Evolutionary conservation across 2,797 vertebrate species (phyloP).

Genomic region (Enteromius afrohamiltoni): DNA sequence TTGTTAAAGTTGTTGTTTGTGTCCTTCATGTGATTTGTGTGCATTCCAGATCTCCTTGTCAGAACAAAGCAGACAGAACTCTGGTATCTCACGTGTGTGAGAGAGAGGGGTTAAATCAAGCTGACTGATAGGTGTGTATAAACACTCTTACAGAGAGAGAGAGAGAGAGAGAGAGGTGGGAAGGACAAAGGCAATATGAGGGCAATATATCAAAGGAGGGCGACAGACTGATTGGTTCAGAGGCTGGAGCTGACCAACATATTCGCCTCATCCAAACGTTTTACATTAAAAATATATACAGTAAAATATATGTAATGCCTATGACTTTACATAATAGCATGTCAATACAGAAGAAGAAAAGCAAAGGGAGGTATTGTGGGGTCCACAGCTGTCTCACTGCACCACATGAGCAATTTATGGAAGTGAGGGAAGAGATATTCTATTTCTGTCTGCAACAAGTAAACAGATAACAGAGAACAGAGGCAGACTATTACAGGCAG

Average conservation of each 20-base stretch:
- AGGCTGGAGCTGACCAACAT: slow-evolving; percentile 4
- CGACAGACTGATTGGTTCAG: not conserved
- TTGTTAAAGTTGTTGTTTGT: slow-evolving; percentile 76
- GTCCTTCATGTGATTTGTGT: slow-evolving; percentile 73
- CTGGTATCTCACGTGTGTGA: slow-evolving; percentile 44
- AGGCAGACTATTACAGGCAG: slow-evolving; percentile 40
- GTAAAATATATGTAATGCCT: slow-evolving; percentile 1
- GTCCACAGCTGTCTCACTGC: slow-evolving; percentile 56
- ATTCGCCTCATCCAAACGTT: not conserved
- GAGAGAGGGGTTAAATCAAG: slow-evolving; percentile 54
- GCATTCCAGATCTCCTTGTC: slow-evolving; percentile 73
- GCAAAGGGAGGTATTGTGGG: slow-evolving; percentile 39
- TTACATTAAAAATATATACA: not conserved
- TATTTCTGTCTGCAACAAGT: slow-evolving; percentile 81
- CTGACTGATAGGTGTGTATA: slow-evolving; percentile 38
- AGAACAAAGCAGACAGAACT: slow-evolving; percentile 51
- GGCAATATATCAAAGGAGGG: slow-evolving; percentile 36
- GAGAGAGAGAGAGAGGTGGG: slow-evolving; percentile 47
- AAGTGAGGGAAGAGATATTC: slow-evolving; percentile 69
- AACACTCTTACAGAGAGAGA: not conserved
- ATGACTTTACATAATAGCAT: slow-evolving; percentile 29
- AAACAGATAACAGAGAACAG: slow-evolving; percentile 59
- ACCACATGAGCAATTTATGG: slow-evolving; percentile 71
- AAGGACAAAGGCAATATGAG: slow-evolving; percentile 37
- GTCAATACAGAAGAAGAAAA: slow-evolving; percentile 12